A percentile compares a stretch with the other conserved stretches of the same genome.
Evolutionary conservation across 2,113 vertebrate species (phyloP).

Genomic region (Grallaria varia): DNA sequence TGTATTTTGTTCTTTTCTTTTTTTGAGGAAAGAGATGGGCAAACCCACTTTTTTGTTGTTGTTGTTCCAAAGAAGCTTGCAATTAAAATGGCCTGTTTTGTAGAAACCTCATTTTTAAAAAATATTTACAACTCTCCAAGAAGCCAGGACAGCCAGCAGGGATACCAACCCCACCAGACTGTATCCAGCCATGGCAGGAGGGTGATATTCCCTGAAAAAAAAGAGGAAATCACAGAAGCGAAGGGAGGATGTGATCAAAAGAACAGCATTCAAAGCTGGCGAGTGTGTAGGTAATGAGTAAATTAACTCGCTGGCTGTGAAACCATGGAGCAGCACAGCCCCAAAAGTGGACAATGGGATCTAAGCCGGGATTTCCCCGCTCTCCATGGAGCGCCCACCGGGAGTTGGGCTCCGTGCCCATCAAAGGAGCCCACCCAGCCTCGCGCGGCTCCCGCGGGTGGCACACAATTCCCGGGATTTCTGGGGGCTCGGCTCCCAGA

Average conservation of each 20-base stretch:
- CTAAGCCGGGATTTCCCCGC: neutral
- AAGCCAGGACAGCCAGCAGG: neutral
- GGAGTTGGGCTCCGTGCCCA: neutral
- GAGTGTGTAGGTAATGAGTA: neutral
- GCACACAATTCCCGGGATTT: neutral
- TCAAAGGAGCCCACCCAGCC: slow-evolving; percentile 7
- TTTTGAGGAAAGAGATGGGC: neutral
- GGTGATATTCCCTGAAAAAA: neutral
- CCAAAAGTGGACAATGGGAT: neutral
- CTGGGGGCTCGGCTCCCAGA: neutral
- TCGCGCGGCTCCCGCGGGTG: neutral
- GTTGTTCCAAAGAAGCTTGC: neutral
- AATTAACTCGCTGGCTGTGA: neutral
- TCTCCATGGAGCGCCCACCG: neutral
- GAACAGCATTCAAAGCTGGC: neutral
- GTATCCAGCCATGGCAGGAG: fast-evolving
- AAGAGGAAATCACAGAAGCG: neutral
- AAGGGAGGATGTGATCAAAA: neutral
- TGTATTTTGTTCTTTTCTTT: neutral
- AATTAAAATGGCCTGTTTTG: neutral
- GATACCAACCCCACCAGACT: neutral
- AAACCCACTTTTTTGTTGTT: neutral
- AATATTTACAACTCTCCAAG: neutral
- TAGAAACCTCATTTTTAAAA: neutral
- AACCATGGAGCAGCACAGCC: neutral